Conservation (phyloP, 2,888 invertebrate genomes). For the Arctia plantaginis region DNA sequence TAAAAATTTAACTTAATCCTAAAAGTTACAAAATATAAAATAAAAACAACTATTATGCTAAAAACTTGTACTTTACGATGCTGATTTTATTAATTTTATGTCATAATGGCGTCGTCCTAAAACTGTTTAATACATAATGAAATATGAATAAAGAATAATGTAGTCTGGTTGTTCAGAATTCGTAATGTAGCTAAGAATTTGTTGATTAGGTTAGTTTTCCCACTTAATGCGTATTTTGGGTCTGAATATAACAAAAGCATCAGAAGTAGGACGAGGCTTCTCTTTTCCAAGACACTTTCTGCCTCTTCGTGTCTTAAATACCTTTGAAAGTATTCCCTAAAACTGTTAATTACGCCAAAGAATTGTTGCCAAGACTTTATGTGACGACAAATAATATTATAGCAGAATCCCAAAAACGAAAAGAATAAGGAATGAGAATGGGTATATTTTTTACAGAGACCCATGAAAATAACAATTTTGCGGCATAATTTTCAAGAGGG, state of each 20-base stretch:
- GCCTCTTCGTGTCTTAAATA: background rate
- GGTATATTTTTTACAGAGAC: slow-evolving; percentile 67
- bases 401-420: slow-evolving; percentile 54
- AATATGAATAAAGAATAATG: background rate
- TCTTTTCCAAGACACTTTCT: background rate
- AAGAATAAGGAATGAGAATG: slow-evolving; percentile 69
- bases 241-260: background rate
- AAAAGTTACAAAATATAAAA: background rate
- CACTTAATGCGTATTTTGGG: background rate
- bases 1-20: background rate
- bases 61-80: no score
- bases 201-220: background rate
- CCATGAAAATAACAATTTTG: slow-evolving; percentile 81
- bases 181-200: background rate
- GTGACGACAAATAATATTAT: slow-evolving; percentile 73
- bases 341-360: slow-evolving; percentile 66
- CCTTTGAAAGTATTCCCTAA: background rate
- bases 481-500: slow-evolving; percentile 79
- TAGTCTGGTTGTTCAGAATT: background rate
- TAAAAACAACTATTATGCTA: no score
- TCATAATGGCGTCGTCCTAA: background rate
- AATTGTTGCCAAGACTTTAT: slow-evolving; percentile 73
- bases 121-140: background rate
- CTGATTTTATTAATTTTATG: background rate
- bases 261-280: background rate